Base-by-base conservation (phyloP, 1,140 invertebrate genomes). In the Drosophila kikkawai region DNA sequence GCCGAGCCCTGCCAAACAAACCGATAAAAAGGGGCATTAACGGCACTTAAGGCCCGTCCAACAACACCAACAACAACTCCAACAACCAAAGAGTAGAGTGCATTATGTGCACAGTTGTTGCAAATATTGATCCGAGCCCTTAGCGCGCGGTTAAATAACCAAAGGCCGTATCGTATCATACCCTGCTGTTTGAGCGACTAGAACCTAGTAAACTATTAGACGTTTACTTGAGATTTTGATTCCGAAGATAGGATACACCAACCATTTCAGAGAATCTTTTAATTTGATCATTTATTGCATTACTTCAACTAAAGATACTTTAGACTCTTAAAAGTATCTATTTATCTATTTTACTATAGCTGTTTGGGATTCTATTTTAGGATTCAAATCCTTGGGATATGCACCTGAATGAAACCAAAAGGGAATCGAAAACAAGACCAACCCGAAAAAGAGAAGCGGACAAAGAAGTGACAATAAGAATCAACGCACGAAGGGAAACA, bases 41-140 rank as follows among this genome's bases (percentile, higher is more conserved):
- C 60, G 66, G 66, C 60, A 69, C 60, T 66, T 29, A 50, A 65
- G 26, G 17, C 65, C n/a, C 37, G 32, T 26, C 19, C 15, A 65
- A 65, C 36, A 13, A 15, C 66, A 48, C n/a, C 3, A 15, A 29
- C 15, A 50, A 50, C 47, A 50, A 50, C 47, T 5, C 13, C 32
- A 39, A 26, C 36, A 22, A 34, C 51, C 32, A 36, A 37, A 41
- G 26, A 37, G 51, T 55, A 55, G 29, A 68, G 45, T 68, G 66
- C 66, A 68, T 26, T 65, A 26, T 68, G 44, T 65, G 47, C 66
- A 69, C 66, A 69, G 66, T 65, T 69, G 66, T 69, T 65, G 66
- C 59, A 51, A 68, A 68, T 65, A 68, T 48, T 50, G 66, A 61
- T 45, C 12, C 26, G 26, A 50, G 66, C 66, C 66, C 66, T 64